These are phyloP conservation scores for Choloepus hoffmanni DNA, from an alignment of 2,113 vertebrate genomes.

Conservation along the genomic window DNA sequence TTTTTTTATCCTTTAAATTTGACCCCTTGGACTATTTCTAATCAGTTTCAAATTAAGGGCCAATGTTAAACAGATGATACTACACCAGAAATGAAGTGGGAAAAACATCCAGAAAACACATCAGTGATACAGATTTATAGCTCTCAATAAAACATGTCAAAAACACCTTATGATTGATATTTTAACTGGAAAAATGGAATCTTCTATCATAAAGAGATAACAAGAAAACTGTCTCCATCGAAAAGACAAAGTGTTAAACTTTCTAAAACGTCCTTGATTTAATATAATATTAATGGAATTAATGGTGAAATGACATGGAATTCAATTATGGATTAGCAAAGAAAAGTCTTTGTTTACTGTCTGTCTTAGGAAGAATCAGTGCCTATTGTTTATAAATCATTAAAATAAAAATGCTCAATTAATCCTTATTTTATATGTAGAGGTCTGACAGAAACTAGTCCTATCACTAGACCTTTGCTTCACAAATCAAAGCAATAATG, in stretches of 20 bases:
- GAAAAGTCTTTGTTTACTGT: conserved; percentile 76
- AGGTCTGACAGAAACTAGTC: conserved; percentile 76
- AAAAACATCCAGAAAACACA: conserved; percentile 25
- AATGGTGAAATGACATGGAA: conserved; percentile 70
- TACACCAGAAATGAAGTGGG: background rate
- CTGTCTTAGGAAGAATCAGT: conserved; percentile 69
- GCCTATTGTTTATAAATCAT: conserved; percentile 82
- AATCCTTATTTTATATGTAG: conserved; percentile 84
- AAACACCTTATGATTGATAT: conserved; percentile 64
- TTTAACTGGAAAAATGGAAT: conserved; percentile 69
- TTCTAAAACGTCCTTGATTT: conserved; percentile 63
- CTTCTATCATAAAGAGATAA: conserved; percentile 69
- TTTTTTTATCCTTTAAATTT: conserved; percentile 3
- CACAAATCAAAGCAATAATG: conserved; percentile 84
- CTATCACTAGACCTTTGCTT: conserved; percentile 75
- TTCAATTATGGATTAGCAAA: conserved; percentile 83
- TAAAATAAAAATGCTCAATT: conserved; percentile 85
- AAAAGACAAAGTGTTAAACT: conserved; percentile 72
- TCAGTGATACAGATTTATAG: conserved; percentile 73
- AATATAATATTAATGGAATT: conserved; percentile 75
- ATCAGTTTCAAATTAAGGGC: conserved; percentile 62
- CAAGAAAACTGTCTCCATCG: conserved; percentile 56
- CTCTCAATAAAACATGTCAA: conserved; percentile 77
- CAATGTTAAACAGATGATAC: conserved; percentile 50
- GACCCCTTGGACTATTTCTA: background rate